Conservation (phyloP, 2,888 invertebrate species). For the Diaprepes abbreviatus region DNA sequence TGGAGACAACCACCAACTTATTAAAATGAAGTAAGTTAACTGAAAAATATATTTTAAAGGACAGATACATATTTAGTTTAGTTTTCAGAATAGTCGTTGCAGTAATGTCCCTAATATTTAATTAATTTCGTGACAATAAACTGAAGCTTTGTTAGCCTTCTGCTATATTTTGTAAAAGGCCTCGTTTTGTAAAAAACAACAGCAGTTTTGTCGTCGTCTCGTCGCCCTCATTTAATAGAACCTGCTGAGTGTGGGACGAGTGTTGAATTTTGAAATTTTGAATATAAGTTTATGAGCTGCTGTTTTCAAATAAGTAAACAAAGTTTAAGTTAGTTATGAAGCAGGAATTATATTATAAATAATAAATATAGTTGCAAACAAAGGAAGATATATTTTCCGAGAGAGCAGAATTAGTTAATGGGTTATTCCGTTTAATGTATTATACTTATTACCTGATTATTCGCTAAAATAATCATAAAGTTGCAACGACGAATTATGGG, state of each 20-base stretch:
- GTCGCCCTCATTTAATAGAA: background rate
- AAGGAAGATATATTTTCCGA: too few species aligned
- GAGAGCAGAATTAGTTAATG: too few species aligned
- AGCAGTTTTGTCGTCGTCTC: background rate
- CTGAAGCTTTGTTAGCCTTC: conserved; percentile 1
- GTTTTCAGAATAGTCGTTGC: background rate
- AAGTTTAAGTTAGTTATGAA: background rate
- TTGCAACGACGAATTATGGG: too few species aligned
- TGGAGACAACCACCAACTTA: too few species aligned
- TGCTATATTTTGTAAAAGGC: conserved; percentile 5
- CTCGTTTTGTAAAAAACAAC: background rate
- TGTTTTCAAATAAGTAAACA: background rate
- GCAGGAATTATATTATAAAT: background rate
- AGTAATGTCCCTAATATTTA: background rate
- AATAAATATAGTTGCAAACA: too few species aligned
- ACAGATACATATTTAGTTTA: background rate
- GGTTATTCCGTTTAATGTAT: too few species aligned
- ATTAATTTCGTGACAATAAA: conserved; percentile 9
- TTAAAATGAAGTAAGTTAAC: too few species aligned
- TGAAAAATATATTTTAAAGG: too few species aligned
- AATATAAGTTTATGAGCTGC: background rate
- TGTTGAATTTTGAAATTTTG: background rate
- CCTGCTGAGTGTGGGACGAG: background rate
- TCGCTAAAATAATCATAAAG: too few species aligned
- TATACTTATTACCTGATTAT: too few species aligned